Evolutionary conservation across 2,113 vertebrate species (phyloP), one percentile per base, ranked within the genome.

Genomic region (Myiagra hebetior): DNA sequence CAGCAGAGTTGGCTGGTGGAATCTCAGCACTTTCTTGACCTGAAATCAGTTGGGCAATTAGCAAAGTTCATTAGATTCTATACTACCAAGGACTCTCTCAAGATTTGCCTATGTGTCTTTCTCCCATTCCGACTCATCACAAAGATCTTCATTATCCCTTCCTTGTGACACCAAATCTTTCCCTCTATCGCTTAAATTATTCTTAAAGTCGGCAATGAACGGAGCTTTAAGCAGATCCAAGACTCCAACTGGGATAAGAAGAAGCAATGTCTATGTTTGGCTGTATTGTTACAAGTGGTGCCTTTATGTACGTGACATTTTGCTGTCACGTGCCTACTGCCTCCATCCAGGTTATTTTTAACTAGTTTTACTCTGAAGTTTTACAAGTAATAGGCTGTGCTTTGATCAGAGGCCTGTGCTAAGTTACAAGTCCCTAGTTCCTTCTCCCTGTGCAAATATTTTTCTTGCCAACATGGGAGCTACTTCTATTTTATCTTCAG

Each of bases 331-430:
- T 73, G 55, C 64, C 82, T 65, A 30, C n/a, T 82, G 55, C 65
- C 85, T 90, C 87, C 41, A 63, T 49, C 49, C 74, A 85, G 68
- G 91, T 88, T 97, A 95, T 96, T 97, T 97, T 96, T 95, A 96
- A 88, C 78, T 73, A 35, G 18, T 87, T 91, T 81, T 91, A 63
- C 60, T 95, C 94, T 70, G 26, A 22, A 81, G 60, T 92, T 96
- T 92, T 84, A 24, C 69, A 91, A 75, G 59, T 93, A 94, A 94
- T 78, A 69, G 87, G 78, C 91, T 96, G 85, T 95, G 89, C 97
- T 97, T 97, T 79, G 82, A 88, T 92, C 57, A 86, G 93, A 95
- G 83, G 57, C 80, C 91, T 95, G 81, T 91, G 90, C 95, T 94
- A 87, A 96, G 86, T 94, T 80, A 63, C 52, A 83, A 82, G 67